Evolutionary conservation across 2,888 invertebrate species (phyloP).

Genomic region (Clusia tigrina): DNA sequence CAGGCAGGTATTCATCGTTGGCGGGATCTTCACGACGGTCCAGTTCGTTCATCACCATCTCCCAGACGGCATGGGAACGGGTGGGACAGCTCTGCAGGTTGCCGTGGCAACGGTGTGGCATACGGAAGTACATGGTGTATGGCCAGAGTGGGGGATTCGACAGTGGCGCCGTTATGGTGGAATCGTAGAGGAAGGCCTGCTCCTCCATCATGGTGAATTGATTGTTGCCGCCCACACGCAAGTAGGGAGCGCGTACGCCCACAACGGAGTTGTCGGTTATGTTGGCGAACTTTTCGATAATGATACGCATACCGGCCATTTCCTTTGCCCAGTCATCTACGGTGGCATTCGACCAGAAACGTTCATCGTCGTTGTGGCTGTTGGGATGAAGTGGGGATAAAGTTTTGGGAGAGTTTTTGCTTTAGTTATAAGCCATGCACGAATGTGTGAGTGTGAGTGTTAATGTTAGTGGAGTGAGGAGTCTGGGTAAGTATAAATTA

Average conservation of each 20-base stretch:
- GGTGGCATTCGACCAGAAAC: slow-evolving; percentile 91
- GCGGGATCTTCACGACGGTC: slow-evolving; percentile 90
- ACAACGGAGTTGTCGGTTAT: slow-evolving; percentile 91
- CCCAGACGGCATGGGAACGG: slow-evolving; percentile 93
- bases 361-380: slow-evolving; percentile 90
- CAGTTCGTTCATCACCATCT: slow-evolving; percentile 94
- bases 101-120: slow-evolving; percentile 94
- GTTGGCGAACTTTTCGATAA: slow-evolving; percentile 88
- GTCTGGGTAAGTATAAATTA: slow-evolving; percentile 14
- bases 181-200: slow-evolving; percentile 93
- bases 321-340: slow-evolving; percentile 94
- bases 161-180: slow-evolving; percentile 90
- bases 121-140: slow-evolving; percentile 97
- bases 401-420: neutral
- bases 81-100: slow-evolving; percentile 91
- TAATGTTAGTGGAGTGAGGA: neutral
- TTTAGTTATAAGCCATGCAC: neutral
- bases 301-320: slow-evolving; percentile 93
- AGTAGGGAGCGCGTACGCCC: slow-evolving; percentile 88
- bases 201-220: slow-evolving; percentile 98
- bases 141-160: slow-evolving; percentile 96
- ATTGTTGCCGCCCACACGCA: slow-evolving; percentile 92
- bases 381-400: slow-evolving; percentile 4
- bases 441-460: neutral
- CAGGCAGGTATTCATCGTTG: slow-evolving; percentile 88